Percentiles rank a stretch among this genome's conserved stretches.
These are phyloP conservation scores for Corydoras maculifer DNA, from an alignment of 2,113 vertebrate species.

Conservation along the genomic window DNA sequence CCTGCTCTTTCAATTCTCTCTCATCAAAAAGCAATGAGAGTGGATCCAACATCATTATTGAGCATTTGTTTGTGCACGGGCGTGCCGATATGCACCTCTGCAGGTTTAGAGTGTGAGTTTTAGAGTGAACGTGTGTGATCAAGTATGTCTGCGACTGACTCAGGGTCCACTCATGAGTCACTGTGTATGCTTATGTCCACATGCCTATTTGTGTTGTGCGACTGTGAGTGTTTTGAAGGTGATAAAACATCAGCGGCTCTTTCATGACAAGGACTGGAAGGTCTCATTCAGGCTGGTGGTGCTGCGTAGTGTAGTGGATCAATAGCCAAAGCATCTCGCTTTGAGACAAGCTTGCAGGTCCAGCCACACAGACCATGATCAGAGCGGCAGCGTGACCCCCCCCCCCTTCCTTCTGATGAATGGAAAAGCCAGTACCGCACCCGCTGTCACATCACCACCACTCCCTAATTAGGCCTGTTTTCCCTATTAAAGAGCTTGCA, in stretches of 20 bases:
- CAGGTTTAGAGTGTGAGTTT: slow-evolving; percentile 40
- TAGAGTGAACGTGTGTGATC: slow-evolving; percentile 58
- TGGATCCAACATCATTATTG: slow-evolving; percentile 54
- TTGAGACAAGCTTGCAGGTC: slow-evolving; percentile 69
- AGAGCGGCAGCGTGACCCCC: slow-evolving; percentile 65
- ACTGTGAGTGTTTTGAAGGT: slow-evolving; percentile 54
- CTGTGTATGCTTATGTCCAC: slow-evolving; percentile 1
- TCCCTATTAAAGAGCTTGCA: slow-evolving; percentile 74
- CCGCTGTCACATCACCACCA: slow-evolving; percentile 78
- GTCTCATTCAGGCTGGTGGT: slow-evolving; percentile 26
- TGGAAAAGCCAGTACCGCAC: slow-evolving; percentile 69
- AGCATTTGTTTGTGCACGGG: slow-evolving; percentile 42
- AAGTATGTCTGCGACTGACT: slow-evolving; percentile 16
- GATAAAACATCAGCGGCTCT: slow-evolving; percentile 40
- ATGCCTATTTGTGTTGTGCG: slow-evolving; percentile 52
- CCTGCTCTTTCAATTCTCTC: slow-evolving; percentile 39
- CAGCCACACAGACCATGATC: slow-evolving; percentile 74
- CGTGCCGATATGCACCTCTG: slow-evolving; percentile 14
- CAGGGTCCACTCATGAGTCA: slow-evolving; percentile 10
- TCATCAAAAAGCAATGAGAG: slow-evolving; percentile 52
- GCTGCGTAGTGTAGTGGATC: slow-evolving; percentile 54
- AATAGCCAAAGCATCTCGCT: slow-evolving; percentile 30
- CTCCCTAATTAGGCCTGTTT: slow-evolving; percentile 89
- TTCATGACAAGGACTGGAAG: slow-evolving; percentile 30
- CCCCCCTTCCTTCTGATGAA: slow-evolving; percentile 68